Conservation (phyloP, 2,888 invertebrate species). For the Molorchus minor region DNA sequence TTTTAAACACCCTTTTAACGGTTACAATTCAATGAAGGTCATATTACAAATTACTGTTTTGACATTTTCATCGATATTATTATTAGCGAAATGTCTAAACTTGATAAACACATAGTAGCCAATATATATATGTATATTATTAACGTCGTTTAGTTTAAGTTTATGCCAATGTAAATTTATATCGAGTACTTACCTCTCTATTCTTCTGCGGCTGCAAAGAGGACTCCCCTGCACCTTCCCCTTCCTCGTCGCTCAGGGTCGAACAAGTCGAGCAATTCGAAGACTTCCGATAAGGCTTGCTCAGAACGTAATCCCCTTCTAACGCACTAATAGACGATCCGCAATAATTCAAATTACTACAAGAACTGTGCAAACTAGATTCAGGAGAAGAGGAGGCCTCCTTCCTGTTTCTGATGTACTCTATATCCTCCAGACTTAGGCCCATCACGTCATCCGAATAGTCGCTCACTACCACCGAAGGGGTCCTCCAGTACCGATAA, state of each 20-base stretch:
- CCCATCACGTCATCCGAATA: conserved; percentile 79
- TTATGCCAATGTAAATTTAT: neutral
- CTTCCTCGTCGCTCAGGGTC: conserved; percentile 78
- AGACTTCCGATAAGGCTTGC: conserved; percentile 71
- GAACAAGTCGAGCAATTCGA: conserved; percentile 82
- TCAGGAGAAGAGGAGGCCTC: conserved; percentile 63
- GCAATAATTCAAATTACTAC: conserved; percentile 69
- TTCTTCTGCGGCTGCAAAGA: conserved; percentile 33
- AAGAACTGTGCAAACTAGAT: conserved; percentile 68
- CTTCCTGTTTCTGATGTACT: conserved; percentile 66
- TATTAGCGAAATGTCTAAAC: too few relatives aligned
- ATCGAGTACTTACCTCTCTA: conserved; percentile 37
- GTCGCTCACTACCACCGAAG: conserved; percentile 88
- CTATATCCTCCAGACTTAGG: conserved; percentile 69
- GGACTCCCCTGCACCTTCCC: conserved; percentile 64
- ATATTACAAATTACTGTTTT: too few relatives aligned
- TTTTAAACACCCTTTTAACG: too few relatives aligned
- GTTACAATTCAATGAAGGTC: too few relatives aligned
- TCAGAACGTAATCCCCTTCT: conserved; percentile 64
- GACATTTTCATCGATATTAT: too few relatives aligned
- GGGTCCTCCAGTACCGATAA: conserved; percentile 77
- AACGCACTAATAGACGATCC: conserved; percentile 67
- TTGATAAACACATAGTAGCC: too few relatives aligned
- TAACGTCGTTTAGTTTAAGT: too few relatives aligned
- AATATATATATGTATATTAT: too few relatives aligned